A percentile compares a stretch with the other conserved stretches of the same genome.
Conservation (phyloP, 2,113 vertebrate genomes). For the Notarius quadriscutis region DNA sequence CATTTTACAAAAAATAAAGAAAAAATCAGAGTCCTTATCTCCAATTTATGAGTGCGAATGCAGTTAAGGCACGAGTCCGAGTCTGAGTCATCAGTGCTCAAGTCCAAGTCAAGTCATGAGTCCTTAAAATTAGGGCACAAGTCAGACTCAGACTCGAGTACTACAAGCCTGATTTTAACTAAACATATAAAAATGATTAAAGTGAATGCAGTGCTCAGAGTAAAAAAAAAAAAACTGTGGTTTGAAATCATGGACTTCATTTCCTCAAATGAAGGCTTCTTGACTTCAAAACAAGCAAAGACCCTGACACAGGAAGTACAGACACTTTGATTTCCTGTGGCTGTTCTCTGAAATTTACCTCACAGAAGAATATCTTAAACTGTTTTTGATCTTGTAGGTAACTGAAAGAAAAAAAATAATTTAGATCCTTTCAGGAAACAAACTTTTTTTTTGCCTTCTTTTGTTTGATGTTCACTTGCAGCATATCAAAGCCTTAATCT, state of each 20-base stretch:
- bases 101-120: too few species aligned
- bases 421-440: conserved; percentile 44
- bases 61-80: too few species aligned
- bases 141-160: too few species aligned
- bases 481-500: conserved; percentile 50
- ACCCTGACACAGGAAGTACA: neutral
- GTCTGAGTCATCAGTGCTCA: too few species aligned
- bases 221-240: neutral
- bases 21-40: too few species aligned
- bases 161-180: neutral
- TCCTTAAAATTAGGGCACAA: too few species aligned
- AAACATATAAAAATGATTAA: neutral
- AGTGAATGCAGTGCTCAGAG: neutral
- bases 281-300: neutral
- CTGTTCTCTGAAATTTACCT: conserved; percentile 36
- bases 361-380: conserved; percentile 32
- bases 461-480: conserved; percentile 47
- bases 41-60: too few species aligned
- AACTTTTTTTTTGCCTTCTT: conserved; percentile 31
- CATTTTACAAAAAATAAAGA: too few species aligned
- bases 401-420: conserved; percentile 40
- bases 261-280: neutral
- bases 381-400: conserved; percentile 48
- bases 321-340: conserved; percentile 16
- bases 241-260: neutral